Evolutionary conservation across 2,113 vertebrate species (phyloP), one percentile per base, ranked within the genome.

Genomic region (Alethe diademata): DNA sequence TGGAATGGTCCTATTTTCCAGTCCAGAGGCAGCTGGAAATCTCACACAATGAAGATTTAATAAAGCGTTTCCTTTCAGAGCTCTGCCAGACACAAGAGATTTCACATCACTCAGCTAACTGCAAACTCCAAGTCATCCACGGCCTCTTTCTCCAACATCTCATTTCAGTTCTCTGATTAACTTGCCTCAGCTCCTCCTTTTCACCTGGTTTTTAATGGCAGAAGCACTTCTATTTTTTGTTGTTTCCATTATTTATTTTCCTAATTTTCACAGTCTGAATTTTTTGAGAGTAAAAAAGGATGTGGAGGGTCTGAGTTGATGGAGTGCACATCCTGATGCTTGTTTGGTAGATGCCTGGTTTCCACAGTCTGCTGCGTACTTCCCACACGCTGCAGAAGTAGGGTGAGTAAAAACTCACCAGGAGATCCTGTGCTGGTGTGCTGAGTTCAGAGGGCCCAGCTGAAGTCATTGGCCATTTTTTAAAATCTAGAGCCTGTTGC

Each of bases 41-140:
- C 90, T 90, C 85, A 86, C 60, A 94, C 90, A 86, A 95, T 90
- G 88, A 93, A 93, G 92, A 96, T 96, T 97, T 96, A 93, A 96
- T 94, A 97, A 96, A 92, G 90, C 75, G 67, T 96, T 96, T 96
- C 88, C 86, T 96, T 94, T 94, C 82, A 86, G 88, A 92, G 82
- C 93, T 83, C 88, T 81, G 93, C 50, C 78, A 95, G 93, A 90
- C 93, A 86, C 88, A 67, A 53, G 95, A 92, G 90, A 95, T 93
- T 96, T 95, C 93, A 94, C 86, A 92, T 86, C 5, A 18, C 72
- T 90, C 94, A 80, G 83, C 83, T 88, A 88, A 89, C 91, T 95
- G 95, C 95, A 95, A 94, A 71, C 71, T 61, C 76, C 82, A 60
- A 29, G 64, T 93, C 95, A 92, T 78, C 71, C 82, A 36, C 0